Base-by-base conservation (phyloP, 2,888 invertebrate genomes). In the Xestobium rufovillosum region DNA sequence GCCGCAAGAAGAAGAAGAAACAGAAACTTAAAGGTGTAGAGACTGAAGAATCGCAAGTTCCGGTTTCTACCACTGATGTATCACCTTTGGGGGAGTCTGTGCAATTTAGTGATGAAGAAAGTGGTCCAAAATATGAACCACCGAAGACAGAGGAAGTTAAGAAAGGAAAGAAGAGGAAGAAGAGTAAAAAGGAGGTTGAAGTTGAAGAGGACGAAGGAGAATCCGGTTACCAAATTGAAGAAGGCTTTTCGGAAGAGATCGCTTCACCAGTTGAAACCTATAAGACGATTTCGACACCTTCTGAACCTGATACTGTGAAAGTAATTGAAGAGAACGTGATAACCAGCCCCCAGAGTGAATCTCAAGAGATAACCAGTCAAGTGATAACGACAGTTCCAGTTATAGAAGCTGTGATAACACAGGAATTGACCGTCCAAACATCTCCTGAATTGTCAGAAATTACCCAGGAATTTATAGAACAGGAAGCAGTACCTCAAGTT, bases 251-350 rank as follows among this genome's bases (percentile, higher is more conserved):
- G 48, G 68, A 71, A 52, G 66, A 62, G 52, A 65, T 76, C 2
- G 17, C 49, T 14, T 75, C 75, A 2, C 68, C 68, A 41, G 71
- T 73, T 42, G 77, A 76, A 49, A 75, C 76, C 3, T 76, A 71
- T 44, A 72, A 68, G 48, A 73, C 73, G 3, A 65, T 78, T 38
- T 75, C 75, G 41, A 74, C 75, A 48, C 66, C 64, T 31, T 72
- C 76, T 6, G 73, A 75, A 36, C 69, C 73, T 2, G 69, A 68
- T 12, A 71, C 75, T 3, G 76, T 80, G 0, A 81, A 79, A 66
- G 68, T 82, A 16, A 59, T 82, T 8, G 80, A 82, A 65, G 80
- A 82, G 66, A 69, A 69, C 37, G 48, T 80, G 4, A 61, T 74
- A 26, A 68, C 71, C 12, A 68, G 75, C 36, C 72, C 75, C 11